Percentiles rank a stretch among this genome's conserved stretches.
These are phyloP conservation scores for chimpanzee (Pan troglodytes) DNA, from an alignment of 2,113 vertebrate species.

Conservation along the genomic window NHGRI_mPanTro3-v2.1_pri NC_072413.2:34386501-34387000, in stretches of 20 bases:
- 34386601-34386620: background rate
- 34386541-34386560: background rate
- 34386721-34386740: background rate
- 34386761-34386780: conserved; percentile 26
- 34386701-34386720: background rate
- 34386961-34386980: background rate
- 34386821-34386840: background rate
- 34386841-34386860: background rate
- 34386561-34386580: background rate
- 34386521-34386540: background rate
- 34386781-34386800: background rate
- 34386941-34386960: conserved; percentile 1
- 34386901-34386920: background rate
- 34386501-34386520: background rate
- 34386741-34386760: background rate
- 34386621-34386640: background rate
- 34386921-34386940: background rate
- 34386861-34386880: background rate
- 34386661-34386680: background rate
- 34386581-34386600: background rate
- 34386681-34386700: background rate
- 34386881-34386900: background rate
- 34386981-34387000: background rate
- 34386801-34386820: background rate
- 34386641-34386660: too few species aligned